Base-by-base conservation (phyloP, 2,797 vertebrate species). In the Sebastes melanostomus region DNA sequence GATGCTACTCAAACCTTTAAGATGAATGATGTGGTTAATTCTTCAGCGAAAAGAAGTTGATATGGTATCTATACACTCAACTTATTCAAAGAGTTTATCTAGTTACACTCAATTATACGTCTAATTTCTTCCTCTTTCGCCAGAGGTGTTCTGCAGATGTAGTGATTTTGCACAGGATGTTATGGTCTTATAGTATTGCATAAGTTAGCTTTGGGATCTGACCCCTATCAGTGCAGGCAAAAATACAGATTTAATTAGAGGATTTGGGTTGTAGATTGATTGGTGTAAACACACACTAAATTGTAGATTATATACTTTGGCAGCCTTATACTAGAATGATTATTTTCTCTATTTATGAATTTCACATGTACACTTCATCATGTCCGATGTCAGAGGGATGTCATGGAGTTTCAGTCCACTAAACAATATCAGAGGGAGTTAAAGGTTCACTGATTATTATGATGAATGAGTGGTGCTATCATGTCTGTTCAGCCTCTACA, bases 271-370 rank as follows among this genome's bases (percentile, higher is more conserved):
- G 58, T 34, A 30, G 50, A 55, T 32, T 73, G 32, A 75, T 77
- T 58, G 18, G 14, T 59, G 20, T 54, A 66, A 4, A 73, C 50
- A 20, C 16, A 70, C 5, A 8, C 13, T 68, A 62, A 20, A 30
- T 66, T 67, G 10, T 54, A 54, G 50, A 54, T 54, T 69, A 59
- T 74, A 46, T 70, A 75, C 25, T 73, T 79, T 68, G 70, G 71
- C 62, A 70, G 36, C 6, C 3, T 36, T 36, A 54, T 11, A 22
- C 46, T 50, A 54, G 20, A 72, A 38, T 66, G 18, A 63, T 32
- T 5, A 36, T 42, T 78, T 75, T 55, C 67, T 81, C 24, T 29
- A 12, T 24, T 36, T 27, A 32, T 29, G 36, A 24, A 52, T 63
- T 68, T 54, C 50, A 50, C 32, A 50, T 16, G 24, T 11, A 36